Conservation (phyloP, 2,113 vertebrate genomes). For the Bucco capensis region DNA sequence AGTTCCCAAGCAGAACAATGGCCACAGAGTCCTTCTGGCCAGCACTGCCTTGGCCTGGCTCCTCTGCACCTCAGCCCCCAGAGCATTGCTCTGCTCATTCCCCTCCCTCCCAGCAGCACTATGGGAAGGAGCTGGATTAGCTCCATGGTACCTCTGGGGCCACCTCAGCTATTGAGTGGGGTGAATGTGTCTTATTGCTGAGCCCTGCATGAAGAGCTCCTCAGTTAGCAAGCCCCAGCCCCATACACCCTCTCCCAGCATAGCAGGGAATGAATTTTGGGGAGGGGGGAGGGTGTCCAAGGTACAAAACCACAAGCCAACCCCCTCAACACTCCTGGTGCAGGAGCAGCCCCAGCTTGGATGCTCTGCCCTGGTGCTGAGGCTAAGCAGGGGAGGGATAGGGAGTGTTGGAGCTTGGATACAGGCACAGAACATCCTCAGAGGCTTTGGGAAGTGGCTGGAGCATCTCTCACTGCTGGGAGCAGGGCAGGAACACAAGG, state of each 20-base stretch:
- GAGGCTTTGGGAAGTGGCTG: background rate
- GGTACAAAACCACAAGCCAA: accelerated
- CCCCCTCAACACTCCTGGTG: accelerated
- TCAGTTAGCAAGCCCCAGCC: background rate
- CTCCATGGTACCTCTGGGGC: accelerated
- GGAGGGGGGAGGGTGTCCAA: too few relatives aligned
- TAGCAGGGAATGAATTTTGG: background rate
- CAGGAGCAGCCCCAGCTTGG: accelerated
- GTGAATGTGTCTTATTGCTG: background rate
- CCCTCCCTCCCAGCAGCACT: background rate
- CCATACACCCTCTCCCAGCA: background rate
- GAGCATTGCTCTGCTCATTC: background rate
- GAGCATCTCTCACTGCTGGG: background rate
- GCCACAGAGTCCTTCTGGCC: accelerated
- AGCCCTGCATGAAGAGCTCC: background rate
- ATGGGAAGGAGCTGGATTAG: background rate
- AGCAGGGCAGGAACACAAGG: background rate
- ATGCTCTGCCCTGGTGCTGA: accelerated
- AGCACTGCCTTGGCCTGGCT: accelerated
- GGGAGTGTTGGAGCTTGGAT: background rate
- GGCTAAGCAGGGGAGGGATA: background rate
- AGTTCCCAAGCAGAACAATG: background rate
- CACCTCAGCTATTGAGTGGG: accelerated
- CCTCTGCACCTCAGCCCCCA: background rate
- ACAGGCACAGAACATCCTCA: background rate